These are phyloP conservation scores for Platalea minor DNA, from an alignment of 2,797 vertebrate genomes.

Conservation along the genomic window DNA sequence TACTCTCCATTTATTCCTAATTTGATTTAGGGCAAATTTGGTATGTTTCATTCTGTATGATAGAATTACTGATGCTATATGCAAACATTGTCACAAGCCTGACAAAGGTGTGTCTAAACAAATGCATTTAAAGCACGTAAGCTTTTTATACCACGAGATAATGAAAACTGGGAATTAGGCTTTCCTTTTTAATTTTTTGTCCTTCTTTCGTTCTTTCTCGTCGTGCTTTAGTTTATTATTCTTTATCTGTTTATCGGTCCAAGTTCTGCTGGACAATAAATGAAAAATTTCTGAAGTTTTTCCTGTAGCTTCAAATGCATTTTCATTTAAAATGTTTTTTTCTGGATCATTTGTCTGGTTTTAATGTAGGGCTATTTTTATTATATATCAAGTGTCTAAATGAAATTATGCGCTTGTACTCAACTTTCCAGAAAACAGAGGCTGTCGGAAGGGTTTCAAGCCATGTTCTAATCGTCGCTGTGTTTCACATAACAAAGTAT, in stretches of 20 bases:
- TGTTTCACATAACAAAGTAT: slow-evolving; percentile 82
- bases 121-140: background rate
- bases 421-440: slow-evolving; percentile 83
- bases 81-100: background rate
- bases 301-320: background rate
- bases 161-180: background rate
- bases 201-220: background rate
- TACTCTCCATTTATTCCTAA: background rate
- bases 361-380: background rate
- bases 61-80: background rate
- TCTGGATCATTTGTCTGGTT: background rate
- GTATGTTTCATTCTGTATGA: accelerated
- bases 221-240: background rate
- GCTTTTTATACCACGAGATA: background rate
- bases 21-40: background rate
- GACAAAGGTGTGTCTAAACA: background rate
- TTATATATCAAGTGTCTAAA: background rate
- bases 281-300: background rate
- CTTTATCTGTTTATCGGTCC: background rate
- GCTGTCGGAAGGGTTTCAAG: slow-evolving; percentile 89
- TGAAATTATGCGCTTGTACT: background rate
- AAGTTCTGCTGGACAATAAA: background rate
- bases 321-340: background rate
- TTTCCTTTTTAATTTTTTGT: background rate
- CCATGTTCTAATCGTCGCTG: slow-evolving; percentile 89